Evolutionary conservation across 1,140 invertebrate species (phyloP).

Genomic region (Megathymus violae): DNA sequence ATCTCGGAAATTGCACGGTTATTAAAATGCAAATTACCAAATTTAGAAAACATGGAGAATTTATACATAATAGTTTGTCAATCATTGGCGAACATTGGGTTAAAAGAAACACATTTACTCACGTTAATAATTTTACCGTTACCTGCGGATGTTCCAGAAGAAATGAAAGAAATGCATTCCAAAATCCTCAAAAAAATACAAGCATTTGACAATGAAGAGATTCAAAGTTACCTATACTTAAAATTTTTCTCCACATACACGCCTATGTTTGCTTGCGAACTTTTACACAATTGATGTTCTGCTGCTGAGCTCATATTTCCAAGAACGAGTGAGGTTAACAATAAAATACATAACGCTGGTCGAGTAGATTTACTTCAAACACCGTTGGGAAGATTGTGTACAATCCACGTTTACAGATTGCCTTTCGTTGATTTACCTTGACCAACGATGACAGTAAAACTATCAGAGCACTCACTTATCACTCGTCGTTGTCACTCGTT

Average conservation of each 20-base stretch:
- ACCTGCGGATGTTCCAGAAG: background rate
- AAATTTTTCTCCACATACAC: background rate
- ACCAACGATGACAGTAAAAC: too few species aligned
- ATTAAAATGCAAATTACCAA: slow-evolving; percentile 7
- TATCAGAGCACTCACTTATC: too few species aligned
- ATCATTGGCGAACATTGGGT: slow-evolving; percentile 16
- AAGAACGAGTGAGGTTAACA: too few species aligned
- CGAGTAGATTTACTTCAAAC: too few species aligned
- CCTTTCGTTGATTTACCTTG: too few species aligned
- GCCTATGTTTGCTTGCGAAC: too few species aligned
- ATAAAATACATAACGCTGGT: too few species aligned
- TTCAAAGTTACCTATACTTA: slow-evolving; percentile 9
- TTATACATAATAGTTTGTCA: slow-evolving; percentile 18
- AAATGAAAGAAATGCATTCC: background rate
- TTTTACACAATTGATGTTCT: too few species aligned
- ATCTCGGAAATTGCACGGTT: slow-evolving; percentile 14
- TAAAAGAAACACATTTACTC: slow-evolving; percentile 18
- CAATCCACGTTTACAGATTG: too few species aligned
- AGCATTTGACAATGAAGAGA: slow-evolving; percentile 15
- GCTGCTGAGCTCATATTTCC: too few species aligned
- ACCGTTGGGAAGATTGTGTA: too few species aligned
- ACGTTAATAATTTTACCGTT: slow-evolving; percentile 21
- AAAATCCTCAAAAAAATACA: slow-evolving; percentile 6
- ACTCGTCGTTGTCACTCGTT: too few species aligned
- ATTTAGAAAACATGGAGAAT: background rate